phyloP scores from a whole-genome alignment of 2,113 vertebrate species.

The Electrona antarctica region DNA sequence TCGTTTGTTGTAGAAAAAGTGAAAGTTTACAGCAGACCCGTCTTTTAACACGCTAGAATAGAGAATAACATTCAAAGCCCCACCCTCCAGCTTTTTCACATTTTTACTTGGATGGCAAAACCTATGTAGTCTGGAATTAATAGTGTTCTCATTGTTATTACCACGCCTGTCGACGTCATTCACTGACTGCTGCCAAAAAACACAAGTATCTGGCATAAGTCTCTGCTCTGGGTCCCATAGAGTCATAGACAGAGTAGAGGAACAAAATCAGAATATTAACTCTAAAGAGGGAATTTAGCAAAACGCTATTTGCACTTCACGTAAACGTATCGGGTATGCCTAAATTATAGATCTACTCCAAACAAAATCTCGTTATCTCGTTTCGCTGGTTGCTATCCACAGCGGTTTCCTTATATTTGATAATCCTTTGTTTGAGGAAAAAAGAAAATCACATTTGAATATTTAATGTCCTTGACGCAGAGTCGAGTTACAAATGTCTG shows the following conservation, averaged over 20 bases:
- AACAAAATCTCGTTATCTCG: conserved; percentile 11
- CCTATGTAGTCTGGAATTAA: conserved; percentile 65
- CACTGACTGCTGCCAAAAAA: conserved; percentile 66
- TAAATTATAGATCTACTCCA: background rate
- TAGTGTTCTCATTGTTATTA: conserved; percentile 78
- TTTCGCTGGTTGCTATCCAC: background rate
- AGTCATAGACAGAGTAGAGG: conserved; percentile 43
- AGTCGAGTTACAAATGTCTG: conserved; percentile 57
- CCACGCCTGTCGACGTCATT: conserved; percentile 82
- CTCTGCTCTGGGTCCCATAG: conserved; percentile 51
- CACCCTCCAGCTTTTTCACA: conserved; percentile 28
- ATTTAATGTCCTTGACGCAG: conserved; percentile 51
- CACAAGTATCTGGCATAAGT: conserved; percentile 68
- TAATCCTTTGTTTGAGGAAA: background rate
- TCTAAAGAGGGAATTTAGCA: conserved; percentile 56
- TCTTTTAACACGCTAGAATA: background rate
- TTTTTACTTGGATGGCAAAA: background rate
- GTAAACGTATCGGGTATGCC: background rate
- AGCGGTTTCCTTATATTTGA: background rate
- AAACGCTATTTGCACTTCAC: conserved; percentile 18
- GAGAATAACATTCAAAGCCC: conserved; percentile 16
- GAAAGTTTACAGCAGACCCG: conserved; percentile 16
- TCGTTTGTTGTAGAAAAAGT: conserved; percentile 26
- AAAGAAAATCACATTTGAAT: conserved; percentile 26
- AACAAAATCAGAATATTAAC: conserved; percentile 38